Percentiles rank a stretch among this genome's conserved stretches.
phyloP scores from a whole-genome alignment of 1,140 invertebrate species.

The Trichonephila inaurata region DNA sequence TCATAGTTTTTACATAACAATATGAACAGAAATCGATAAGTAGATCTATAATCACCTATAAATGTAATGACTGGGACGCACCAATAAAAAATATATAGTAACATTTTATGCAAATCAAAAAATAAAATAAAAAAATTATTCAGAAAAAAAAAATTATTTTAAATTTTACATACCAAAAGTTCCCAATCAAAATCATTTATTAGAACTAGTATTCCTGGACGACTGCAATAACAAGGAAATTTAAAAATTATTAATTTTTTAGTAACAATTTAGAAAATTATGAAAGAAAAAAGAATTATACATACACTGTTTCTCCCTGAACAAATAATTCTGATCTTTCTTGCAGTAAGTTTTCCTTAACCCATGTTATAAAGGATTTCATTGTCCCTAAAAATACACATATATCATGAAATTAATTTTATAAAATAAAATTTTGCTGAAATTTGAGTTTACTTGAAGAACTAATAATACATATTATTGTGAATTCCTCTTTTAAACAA shows the following conservation, averaged over 20 bases:
- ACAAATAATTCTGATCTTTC: conserved; percentile 95
- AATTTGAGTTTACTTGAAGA: too few relatives aligned
- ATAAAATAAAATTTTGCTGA: neutral
- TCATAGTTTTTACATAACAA: neutral
- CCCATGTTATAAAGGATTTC: conserved; percentile 87
- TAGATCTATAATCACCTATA: neutral
- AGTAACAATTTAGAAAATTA: neutral
- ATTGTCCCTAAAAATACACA: conserved; percentile 84
- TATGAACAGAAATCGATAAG: neutral
- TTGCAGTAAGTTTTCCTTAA: conserved; percentile 90
- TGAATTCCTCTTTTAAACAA: too few relatives aligned
- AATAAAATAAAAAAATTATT: neutral
- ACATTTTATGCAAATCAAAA: neutral
- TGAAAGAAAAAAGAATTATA: conserved; percentile 78
- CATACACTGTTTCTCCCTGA: conserved; percentile 90
- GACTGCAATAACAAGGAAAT: conserved; percentile 82
- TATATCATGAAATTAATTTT: conserved; percentile 79
- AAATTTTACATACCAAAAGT: conserved; percentile 84
- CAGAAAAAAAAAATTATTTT: neutral
- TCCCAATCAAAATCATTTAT: conserved; percentile 97
- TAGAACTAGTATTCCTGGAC: conserved; percentile 95
- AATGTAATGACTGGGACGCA: neutral
- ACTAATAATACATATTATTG: too few relatives aligned
- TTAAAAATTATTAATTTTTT: neutral
- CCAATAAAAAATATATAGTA: neutral